Base-by-base conservation (phyloP, 64 coral and sea anemone species). In the Orbicella faveolata region DNA sequence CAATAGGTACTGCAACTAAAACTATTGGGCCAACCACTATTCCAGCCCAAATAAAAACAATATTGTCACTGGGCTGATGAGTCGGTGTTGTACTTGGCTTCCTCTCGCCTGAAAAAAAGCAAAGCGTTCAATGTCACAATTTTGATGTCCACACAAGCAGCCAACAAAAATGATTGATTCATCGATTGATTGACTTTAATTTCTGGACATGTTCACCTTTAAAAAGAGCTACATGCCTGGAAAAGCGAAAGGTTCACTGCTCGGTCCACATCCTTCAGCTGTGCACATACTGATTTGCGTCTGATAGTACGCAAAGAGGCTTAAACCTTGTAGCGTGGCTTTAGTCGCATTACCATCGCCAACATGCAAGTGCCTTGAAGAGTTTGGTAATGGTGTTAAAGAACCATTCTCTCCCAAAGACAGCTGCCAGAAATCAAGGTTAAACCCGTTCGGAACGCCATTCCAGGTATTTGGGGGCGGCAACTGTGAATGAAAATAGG, bases 211-310 rank as follows among this genome's bases (percentile, higher is more conserved):
- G 44, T 48, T 59, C 55, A 59, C 0, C 11, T 14, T 57, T 15
- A 59, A 59, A 48, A 48, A 59, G 55, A 16, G 55, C 55, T 59
- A 9, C 55, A 48, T 48, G 73, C 82, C 82, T 85, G 20, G 41
- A 9, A 72, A 52, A 30, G 23, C 10, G 64, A 16, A 85, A 85
- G 82, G 82, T 16, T 12, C n/a, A 41, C 82, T 85, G 11, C 36
- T 73, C 3, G 82, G 82, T 44, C 82, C 82, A 85, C 82, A 85
- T 23, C 82, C 82, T 52, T 72, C 17, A 0, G 82, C 25, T 14
- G 36, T 85, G 34, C 82, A 85, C 82, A 85, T 85, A 23, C 64
- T 85, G 41, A 85, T 85, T 33, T 85, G 36, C 25, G 63, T 73
- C 26, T 85, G 19, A n/a, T 85, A 85, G 9, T 72, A 64, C 20